These are phyloP conservation scores for Tiliacea aurago DNA, from an alignment of 2,888 invertebrate genomes.

Conservation along the genomic window DNA sequence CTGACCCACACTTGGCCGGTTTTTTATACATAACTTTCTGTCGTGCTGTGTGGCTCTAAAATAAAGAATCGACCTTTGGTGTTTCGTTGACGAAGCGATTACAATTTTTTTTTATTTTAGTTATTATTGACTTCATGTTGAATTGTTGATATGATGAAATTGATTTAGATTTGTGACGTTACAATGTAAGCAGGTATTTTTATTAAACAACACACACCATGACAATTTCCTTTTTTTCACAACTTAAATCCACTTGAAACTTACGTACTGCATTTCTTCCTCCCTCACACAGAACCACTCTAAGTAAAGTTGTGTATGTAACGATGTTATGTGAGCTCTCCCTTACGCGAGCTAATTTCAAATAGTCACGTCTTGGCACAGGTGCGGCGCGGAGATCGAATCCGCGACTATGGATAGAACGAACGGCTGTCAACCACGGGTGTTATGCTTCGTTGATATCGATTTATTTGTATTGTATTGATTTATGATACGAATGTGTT, in stretches of 20 bases:
- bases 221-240: neutral
- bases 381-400: slow-evolving; percentile 66
- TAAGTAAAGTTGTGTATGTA: slow-evolving; percentile 40
- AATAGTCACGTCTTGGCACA: slow-evolving; percentile 67
- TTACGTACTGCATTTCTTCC: neutral
- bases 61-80: neutral
- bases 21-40: neutral
- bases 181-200: neutral
- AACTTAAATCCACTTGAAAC: neutral
- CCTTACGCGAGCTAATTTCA: slow-evolving; percentile 65
- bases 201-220: neutral
- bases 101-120: too few species aligned
- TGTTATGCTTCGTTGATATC: slow-evolving; percentile 11
- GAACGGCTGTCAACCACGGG: slow-evolving; percentile 61
- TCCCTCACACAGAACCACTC: slow-evolving; percentile 10
- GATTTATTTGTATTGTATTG: slow-evolving; percentile 12
- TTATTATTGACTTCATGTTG: too few species aligned
- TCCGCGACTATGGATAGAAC: slow-evolving; percentile 56
- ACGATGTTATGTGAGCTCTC: slow-evolving; percentile 56
- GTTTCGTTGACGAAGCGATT: too few species aligned
- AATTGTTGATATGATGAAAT: neutral
- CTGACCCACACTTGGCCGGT: too few species aligned
- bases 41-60: neutral
- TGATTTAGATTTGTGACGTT: neutral
- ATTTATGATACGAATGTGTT: neutral